These are phyloP conservation scores for Tiaroga cobitis DNA, from an alignment of 2,797 vertebrate species.

Conservation along the genomic window DNA sequence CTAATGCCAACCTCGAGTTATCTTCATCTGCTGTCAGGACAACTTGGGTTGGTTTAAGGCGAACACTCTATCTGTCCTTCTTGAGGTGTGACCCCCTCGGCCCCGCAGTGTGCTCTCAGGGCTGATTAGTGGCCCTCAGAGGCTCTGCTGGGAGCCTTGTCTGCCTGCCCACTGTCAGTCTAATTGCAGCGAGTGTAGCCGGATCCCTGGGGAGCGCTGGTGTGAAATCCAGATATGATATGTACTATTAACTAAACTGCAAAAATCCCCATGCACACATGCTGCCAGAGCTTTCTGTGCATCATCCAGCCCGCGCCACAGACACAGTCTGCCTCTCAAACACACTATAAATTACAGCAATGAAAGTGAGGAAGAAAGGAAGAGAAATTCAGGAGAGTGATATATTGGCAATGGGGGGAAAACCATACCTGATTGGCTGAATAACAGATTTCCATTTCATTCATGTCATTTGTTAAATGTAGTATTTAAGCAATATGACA, in stretches of 20 bases:
- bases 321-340: conserved; percentile 22
- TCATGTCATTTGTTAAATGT: background rate
- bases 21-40: conserved; percentile 4
- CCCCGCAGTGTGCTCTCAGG: conserved; percentile 48
- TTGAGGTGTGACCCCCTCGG: conserved; percentile 19
- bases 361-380: background rate
- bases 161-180: conserved; percentile 59
- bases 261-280: conserved; percentile 56
- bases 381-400: background rate
- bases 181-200: conserved; percentile 58
- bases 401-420: background rate
- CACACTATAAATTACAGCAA: conserved; percentile 45
- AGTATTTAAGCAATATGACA: background rate
- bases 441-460: background rate
- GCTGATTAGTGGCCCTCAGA: conserved; percentile 56
- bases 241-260: conserved; percentile 65
- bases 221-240: conserved; percentile 68
- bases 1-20: background rate
- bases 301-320: conserved; percentile 9
- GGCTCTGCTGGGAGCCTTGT: conserved; percentile 49
- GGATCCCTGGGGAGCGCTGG: conserved; percentile 50
- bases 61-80: conserved; percentile 24
- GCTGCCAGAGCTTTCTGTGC: conserved; percentile 5
- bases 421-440: background rate
- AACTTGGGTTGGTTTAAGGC: background rate